Conservation (phyloP, 2,113 vertebrate species). For the Nothobranchius furzeri region DNA sequence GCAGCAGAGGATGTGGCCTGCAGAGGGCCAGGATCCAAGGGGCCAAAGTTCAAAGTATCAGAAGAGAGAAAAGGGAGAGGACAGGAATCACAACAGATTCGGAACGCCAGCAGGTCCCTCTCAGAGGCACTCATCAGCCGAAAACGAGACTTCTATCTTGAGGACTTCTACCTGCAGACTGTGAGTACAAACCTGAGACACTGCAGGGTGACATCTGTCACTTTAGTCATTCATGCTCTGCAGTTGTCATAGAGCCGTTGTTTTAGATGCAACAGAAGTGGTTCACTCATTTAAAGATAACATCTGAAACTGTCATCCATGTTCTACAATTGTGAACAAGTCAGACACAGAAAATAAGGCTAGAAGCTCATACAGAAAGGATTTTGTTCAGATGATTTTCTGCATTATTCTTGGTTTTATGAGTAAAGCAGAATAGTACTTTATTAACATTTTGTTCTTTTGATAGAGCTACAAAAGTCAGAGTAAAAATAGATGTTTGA, state of each 20-base stretch:
- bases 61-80: conserved; percentile 12
- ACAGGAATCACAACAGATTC: conserved; percentile 15
- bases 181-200: conserved; percentile 48
- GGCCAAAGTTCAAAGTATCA: conserved; percentile 64
- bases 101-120: conserved; percentile 1
- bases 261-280: background rate
- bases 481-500: too few relatives aligned
- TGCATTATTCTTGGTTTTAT: too few relatives aligned
- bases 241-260: background rate
- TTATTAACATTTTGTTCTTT: too few relatives aligned
- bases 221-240: background rate
- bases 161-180: conserved; percentile 14
- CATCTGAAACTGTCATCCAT: too few relatives aligned
- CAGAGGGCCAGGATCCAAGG: conserved; percentile 22
- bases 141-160: conserved; percentile 14
- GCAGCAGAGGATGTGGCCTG: conserved; percentile 1
- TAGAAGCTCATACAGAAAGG: too few relatives aligned
- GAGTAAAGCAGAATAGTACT: too few relatives aligned
- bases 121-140: conserved; percentile 10
- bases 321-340: too few relatives aligned
- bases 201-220: background rate
- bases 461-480: too few relatives aligned
- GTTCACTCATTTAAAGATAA: too few relatives aligned
- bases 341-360: too few relatives aligned
- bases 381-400: too few relatives aligned